Evolutionary conservation across 2,113 vertebrate species (phyloP), one percentile per base, ranked within the genome.

Genomic region (Notiomystis cincta): DNA sequence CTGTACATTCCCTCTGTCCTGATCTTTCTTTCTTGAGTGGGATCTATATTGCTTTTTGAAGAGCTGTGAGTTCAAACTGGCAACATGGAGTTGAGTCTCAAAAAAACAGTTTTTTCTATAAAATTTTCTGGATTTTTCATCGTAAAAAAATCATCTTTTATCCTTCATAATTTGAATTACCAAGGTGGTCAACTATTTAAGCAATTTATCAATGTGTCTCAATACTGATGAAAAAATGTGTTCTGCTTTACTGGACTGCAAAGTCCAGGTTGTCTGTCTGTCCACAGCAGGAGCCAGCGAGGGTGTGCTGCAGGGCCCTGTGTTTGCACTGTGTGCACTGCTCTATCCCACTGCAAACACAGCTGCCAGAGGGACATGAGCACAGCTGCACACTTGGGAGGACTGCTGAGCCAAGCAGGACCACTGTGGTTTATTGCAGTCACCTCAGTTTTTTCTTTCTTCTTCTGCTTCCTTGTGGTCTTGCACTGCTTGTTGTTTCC

Each of bases 221-320:
- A 58, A 3, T 31, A 44, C 8, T 35, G 27, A 24, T 53, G 37
- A 28, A 72, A 82, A 76, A 70, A 40, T 6, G 4, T 10, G 23
- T 45, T 61, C 22, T 44, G 27, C 56, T 21, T 61, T 78, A 5
- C 10, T n/a, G n/a, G n/a, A n/a, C n/a, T n/a, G n/a, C n/a, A n/a
- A n/a, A n/a, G 24, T 84, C 15, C 13, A 4, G 10, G 9, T 84
- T 70, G 9, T 37, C 37, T 70, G 28, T 40, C 47, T 56, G 15
- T 33, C 50, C 15, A 15, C 33, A 33, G 2, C 22, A 56, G 48
- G n/a, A 76, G 22, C 18, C 12, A 54, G 61, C 0, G 0, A 72
- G 30, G 40, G 35, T 1, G 0, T 57, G 35, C 21, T 35, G 10
- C 38, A 33, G 16, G 48, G 1, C 7, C 17, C 31, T 15, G 11